Base-by-base conservation (phyloP, 2,113 vertebrate genomes). In the Oxyura jamaicensis region DNA sequence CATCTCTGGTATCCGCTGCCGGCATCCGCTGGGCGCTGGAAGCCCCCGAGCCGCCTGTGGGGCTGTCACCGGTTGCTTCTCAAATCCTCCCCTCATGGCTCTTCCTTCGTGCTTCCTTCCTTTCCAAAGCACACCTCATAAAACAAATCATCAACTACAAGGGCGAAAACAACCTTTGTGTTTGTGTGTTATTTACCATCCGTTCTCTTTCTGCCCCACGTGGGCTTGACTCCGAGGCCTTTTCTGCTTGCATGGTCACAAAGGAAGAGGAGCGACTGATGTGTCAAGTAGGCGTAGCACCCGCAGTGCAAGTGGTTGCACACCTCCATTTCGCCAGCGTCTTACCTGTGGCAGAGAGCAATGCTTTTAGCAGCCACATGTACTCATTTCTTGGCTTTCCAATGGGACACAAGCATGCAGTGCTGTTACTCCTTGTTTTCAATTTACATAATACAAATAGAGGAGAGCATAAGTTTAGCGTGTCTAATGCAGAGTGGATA, bases 11-110 rank as follows among this genome's bases (percentile, higher is more conserved):
- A 11, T 48, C 46, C 3, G 35, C 18, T 80, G 22, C 86, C 36
- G 21, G 28, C 55, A 44, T n/a, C 26, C 48, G 14, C 39, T 48
- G 39, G 23, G 62, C 42, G 68, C 29, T 76, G 12, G 75, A 92
- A 82, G 39, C 74, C 73, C 72, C 28, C 31, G 62, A 87, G 84
- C 83, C 74, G n/a, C 67, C 90, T 86, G 88, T 46, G 23, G 66
- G 59, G 66, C 62, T 78, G 80, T 86, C 56, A 33, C 48, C 68
- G 63, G 67, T 88, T 89, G 80, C 73, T 81, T 74, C 41, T 88
- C 85, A 58, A 8, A 41, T 80, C 69, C 31, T 72, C 72, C 60
- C 39, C 55, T 52, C 36, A 7, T 46, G 41, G 33, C 10, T 58
- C 33, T 7, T 69, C 39, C n/a, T 6, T 0, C 5, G 41, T 2